Conservation (phyloP, 2,797 vertebrate genomes). For the Otolemur crassicaudatus region DNA sequence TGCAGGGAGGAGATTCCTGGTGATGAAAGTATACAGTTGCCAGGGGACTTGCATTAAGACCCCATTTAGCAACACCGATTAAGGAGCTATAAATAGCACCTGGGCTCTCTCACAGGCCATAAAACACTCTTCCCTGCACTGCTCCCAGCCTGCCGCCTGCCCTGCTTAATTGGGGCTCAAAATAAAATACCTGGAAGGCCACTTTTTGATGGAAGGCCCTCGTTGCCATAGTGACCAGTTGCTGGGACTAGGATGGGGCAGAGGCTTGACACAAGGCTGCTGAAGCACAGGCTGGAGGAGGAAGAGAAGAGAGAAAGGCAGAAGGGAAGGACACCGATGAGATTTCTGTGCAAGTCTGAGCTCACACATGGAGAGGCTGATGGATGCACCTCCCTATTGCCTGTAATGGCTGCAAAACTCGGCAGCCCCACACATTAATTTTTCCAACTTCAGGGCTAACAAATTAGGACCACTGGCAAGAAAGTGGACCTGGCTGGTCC, state of each 20-base stretch:
- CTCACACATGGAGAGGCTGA: neutral
- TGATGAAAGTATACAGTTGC: constrained; percentile 33
- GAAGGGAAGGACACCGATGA: too few species aligned
- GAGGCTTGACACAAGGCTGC: neutral
- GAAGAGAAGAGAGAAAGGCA: neutral
- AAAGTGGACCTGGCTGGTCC: neutral
- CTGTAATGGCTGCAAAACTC: neutral
- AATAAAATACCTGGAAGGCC: constrained; percentile 77
- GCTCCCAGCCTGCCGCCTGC: constrained; percentile 40
- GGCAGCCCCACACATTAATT: neutral
- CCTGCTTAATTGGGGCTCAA: constrained; percentile 76
- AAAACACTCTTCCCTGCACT: constrained; percentile 65
- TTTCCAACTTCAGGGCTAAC: neutral
- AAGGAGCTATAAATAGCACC: constrained; percentile 82
- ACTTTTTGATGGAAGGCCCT: constrained; percentile 45
- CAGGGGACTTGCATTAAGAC: constrained; percentile 64
- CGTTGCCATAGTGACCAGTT: constrained; percentile 74
- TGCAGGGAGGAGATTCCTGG: neutral
- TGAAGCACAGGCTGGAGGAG: neutral
- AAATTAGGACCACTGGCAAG: neutral
- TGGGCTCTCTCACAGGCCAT: constrained; percentile 64
- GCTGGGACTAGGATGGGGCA: neutral
- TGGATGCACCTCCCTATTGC: neutral
- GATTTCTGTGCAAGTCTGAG: neutral
- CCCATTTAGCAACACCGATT: constrained; percentile 78